A percentile compares a stretch with the other conserved stretches of the same genome.
phyloP scores from a whole-genome alignment of 2,797 vertebrate genomes.

The Tapera naevia region DNA sequence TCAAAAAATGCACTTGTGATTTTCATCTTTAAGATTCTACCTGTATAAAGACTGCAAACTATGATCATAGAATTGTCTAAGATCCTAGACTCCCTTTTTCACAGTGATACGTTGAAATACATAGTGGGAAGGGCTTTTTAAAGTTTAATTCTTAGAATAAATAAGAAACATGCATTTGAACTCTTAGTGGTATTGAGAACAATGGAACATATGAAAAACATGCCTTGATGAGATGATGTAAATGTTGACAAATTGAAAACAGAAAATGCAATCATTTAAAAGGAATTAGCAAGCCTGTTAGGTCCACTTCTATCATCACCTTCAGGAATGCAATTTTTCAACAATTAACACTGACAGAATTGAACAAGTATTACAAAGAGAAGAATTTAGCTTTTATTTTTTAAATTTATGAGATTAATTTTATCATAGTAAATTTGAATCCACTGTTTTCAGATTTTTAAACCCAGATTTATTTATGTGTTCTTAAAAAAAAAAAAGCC shows the following conservation, averaged over 20 bases:
- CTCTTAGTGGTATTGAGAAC: neutral
- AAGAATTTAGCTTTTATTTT: neutral
- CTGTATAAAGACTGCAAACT: neutral
- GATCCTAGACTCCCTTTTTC: neutral
- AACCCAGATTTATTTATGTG: neutral
- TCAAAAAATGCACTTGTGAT: neutral
- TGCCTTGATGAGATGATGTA: neutral
- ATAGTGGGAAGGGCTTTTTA: neutral
- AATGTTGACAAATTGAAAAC: neutral
- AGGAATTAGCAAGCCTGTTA: neutral
- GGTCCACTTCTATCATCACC: neutral
- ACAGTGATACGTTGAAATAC: neutral
- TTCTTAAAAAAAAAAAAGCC: neutral
- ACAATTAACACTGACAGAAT: neutral
- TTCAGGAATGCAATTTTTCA: neutral
- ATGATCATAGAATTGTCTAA: neutral
- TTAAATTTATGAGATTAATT: neutral
- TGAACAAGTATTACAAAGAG: neutral
- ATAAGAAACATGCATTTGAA: neutral
- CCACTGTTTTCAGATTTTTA: neutral
- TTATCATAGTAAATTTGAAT: neutral
- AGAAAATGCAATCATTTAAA: neutral
- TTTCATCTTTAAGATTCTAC: neutral
- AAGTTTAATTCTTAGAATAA: neutral
- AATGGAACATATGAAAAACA: neutral